phyloP scores from a whole-genome alignment of 1,140 invertebrate species.

The Pachyrhynchus sulphureomaculatus region DNA sequence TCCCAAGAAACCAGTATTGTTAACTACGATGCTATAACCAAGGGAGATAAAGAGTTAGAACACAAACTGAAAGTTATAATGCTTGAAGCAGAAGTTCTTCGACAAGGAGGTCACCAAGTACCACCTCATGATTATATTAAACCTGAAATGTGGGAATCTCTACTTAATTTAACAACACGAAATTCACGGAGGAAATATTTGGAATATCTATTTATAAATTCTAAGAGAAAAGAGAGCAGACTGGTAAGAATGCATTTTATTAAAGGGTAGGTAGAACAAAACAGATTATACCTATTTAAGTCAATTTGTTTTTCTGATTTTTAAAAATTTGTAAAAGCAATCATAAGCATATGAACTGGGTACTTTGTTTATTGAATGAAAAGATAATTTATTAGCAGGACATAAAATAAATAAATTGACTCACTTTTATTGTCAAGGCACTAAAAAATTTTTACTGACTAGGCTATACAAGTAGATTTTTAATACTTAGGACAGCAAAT shows the following conservation, averaged over 20 bases:
- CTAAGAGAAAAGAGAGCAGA: constrained; percentile 57
- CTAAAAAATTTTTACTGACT: no score
- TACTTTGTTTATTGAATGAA: no score
- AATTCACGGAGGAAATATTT: constrained; percentile 60
- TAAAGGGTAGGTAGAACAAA: background rate
- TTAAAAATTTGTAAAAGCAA: no score
- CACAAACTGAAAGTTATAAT: constrained; percentile 53
- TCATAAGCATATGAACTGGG: no score
- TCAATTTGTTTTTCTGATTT: background rate
- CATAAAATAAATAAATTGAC: no score
- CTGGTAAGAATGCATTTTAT: constrained; percentile 31
- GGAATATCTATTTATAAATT: constrained; percentile 62
- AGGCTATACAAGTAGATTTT: no score
- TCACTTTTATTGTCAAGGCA: no score
- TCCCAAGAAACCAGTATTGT: background rate
- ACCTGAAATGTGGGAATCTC: constrained; percentile 59
- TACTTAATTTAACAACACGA: constrained; percentile 55
- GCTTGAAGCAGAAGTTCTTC: constrained; percentile 60
- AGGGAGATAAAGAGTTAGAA: constrained; percentile 42
- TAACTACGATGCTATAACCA: constrained; percentile 34
- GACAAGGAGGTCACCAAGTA: constrained; percentile 58
- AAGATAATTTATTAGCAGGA: no score
- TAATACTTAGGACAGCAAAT: no score
- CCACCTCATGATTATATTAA: constrained; percentile 55
- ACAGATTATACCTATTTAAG: background rate